Conservation (phyloP, 1,140 invertebrate species). For the Papilio glaucus region DNA sequence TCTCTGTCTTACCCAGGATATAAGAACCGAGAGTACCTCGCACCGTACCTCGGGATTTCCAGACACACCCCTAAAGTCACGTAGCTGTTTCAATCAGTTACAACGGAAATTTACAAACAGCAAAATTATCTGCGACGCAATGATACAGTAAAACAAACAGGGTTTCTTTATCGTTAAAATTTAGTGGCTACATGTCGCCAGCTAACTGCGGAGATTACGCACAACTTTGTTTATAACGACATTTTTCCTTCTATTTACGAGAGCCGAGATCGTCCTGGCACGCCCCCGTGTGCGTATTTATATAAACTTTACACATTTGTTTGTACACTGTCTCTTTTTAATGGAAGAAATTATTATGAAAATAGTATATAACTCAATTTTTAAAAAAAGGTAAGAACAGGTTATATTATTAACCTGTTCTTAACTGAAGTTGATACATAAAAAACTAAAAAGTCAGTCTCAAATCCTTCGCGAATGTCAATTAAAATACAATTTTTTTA, state of each 20-base stretch:
- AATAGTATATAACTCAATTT: too few species aligned
- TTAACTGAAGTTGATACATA: neutral
- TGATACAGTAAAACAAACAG: neutral
- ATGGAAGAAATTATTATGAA: neutral
- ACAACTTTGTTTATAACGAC: slow-evolving; percentile 9
- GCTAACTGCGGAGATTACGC: slow-evolving; percentile 1
- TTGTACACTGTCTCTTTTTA: neutral
- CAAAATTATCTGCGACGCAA: neutral
- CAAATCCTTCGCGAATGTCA: neutral
- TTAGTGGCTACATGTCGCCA: neutral
- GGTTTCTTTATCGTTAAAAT: slow-evolving; percentile 6
- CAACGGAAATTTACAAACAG: too few species aligned
- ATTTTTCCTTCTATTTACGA: slow-evolving; percentile 14
- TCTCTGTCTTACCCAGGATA: too few species aligned
- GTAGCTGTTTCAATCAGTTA: too few species aligned
- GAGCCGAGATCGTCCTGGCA: neutral
- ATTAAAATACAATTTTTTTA: neutral
- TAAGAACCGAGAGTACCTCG: too few species aligned
- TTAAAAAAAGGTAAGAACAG: neutral
- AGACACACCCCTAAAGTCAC: too few species aligned
- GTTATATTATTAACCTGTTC: neutral
- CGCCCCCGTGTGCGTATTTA: neutral
- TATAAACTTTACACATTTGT: neutral
- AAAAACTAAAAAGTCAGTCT: neutral
- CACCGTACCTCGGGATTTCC: too few species aligned